Base-by-base conservation (phyloP, 2,888 invertebrate genomes). In the Cryptocephalus primarius region DNA sequence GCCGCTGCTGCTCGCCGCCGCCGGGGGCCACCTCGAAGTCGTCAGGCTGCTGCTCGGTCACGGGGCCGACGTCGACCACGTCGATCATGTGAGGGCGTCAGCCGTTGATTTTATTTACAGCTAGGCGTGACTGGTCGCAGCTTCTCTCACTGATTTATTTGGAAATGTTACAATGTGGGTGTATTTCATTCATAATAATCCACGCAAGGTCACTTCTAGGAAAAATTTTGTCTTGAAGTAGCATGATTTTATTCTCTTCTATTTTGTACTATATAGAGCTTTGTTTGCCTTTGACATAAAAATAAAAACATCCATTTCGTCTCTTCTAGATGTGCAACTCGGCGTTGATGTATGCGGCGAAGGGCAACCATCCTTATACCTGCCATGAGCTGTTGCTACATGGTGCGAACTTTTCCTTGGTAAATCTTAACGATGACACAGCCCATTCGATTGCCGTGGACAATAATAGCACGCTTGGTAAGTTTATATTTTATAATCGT, bases 311-410 rank as follows among this genome's bases (percentile, higher is more conserved):
- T 36, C 4, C 36, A 4, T 36, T 11, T 36, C 12, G n/a, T 36
- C 12, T 6, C 9, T 10, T 9, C n/a, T 64, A 89, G 87, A 80
- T 87, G 62, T 90, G 90, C 44, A 91, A 90, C 64, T 89, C 91
- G 39, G 86, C 93, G 1, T 71, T 94, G 44, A 92, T 94, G 84
- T 93, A 88, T 72, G 90, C 93, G 43, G 88, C 90, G 6, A 83
- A 83, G 59, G 88, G 88, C 9, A 90, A 93, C 71, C 90, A 92
- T 72, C 85, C 89, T 1, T 88, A 88, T 65, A 87, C 89, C 48
- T 89, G 89, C 61, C 85, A 88, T 62, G 87, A 91, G 66, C 75
- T 94, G 45, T 75, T 94, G 42, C 74, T 83, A 13, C 75, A 80
- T 61, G 89, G 89, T 47, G 88, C 91, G 32, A 86, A 91, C 68